Conservation (phyloP, 1,140 invertebrate species). For the Drosophila truncata region DNA sequence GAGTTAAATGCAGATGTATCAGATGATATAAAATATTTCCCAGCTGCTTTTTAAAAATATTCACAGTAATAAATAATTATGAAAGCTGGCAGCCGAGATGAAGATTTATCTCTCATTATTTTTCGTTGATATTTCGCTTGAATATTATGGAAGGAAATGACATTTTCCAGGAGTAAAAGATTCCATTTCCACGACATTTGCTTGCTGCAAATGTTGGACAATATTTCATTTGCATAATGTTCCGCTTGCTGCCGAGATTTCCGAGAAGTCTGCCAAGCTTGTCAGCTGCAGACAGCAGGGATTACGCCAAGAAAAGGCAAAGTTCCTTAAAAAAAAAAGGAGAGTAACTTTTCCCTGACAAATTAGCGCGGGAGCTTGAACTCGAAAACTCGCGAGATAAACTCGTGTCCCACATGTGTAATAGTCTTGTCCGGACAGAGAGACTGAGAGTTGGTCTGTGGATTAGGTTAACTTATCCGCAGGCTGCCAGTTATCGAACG, state of each 20-base stretch:
- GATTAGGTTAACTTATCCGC: slow-evolving; percentile 44
- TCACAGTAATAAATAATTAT: background rate
- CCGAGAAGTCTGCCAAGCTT: slow-evolving; percentile 38
- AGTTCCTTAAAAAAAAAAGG: background rate
- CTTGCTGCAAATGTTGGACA: slow-evolving; percentile 53
- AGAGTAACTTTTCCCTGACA: slow-evolving; percentile 37
- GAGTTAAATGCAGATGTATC: background rate
- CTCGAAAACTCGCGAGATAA: slow-evolving; percentile 35
- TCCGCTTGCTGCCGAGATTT: slow-evolving; percentile 37
- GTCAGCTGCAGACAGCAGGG: slow-evolving; percentile 39
- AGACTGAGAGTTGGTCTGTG: slow-evolving; percentile 14
- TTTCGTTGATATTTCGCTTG: slow-evolving; percentile 38
- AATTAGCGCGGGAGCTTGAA: slow-evolving; percentile 26
- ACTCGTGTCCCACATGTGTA: slow-evolving; percentile 56
- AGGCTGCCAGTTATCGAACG: slow-evolving; percentile 36
- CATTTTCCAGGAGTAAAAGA: slow-evolving; percentile 45
- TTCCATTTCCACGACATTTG: slow-evolving; percentile 38
- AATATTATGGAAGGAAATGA: slow-evolving; percentile 46
- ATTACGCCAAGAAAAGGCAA: slow-evolving; percentile 19
- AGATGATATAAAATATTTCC: background rate
- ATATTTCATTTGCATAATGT: slow-evolving; percentile 74
- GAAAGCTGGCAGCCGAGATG: slow-evolving; percentile 16
- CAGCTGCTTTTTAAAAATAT: background rate
- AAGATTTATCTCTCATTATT: slow-evolving; percentile 21
- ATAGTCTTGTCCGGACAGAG: slow-evolving; percentile 23